Conservation (phyloP, 2,888 invertebrate species). For the Microdon myrmicae region DNA sequence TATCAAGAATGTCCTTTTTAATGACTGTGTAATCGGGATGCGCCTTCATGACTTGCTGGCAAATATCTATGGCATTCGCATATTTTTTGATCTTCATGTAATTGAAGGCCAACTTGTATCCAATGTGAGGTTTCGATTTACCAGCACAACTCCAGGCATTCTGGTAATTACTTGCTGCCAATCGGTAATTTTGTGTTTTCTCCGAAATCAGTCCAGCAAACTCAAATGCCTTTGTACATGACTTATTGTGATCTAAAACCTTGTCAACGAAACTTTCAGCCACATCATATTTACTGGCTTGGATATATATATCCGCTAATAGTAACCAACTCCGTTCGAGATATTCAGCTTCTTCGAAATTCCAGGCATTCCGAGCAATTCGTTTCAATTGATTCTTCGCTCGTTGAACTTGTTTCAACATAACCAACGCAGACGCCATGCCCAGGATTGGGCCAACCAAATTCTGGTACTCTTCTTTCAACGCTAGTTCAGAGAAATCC, state of each 20-base stretch:
- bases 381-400: slow-evolving; percentile 94
- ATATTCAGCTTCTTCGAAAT: slow-evolving; percentile 95
- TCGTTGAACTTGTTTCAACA: slow-evolving; percentile 88
- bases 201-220: slow-evolving; percentile 84
- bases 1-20: slow-evolving; percentile 92
- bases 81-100: slow-evolving; percentile 88
- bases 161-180: slow-evolving; percentile 84
- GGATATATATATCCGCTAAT: slow-evolving; percentile 89
- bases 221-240: slow-evolving; percentile 91
- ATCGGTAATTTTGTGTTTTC: slow-evolving; percentile 89
- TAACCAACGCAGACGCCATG: slow-evolving; percentile 79
- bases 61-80: slow-evolving; percentile 92
- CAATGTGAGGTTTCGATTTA: slow-evolving; percentile 83
- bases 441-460: slow-evolving; percentile 89
- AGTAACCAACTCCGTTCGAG: slow-evolving; percentile 95
- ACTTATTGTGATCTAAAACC: slow-evolving; percentile 84
- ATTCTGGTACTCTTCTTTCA: slow-evolving; percentile 78
- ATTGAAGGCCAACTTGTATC: slow-evolving; percentile 92
- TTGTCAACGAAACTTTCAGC: slow-evolving; percentile 84
- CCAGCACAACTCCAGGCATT: slow-evolving; percentile 86
- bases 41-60: slow-evolving; percentile 81
- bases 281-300: slow-evolving; percentile 84
- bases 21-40: slow-evolving; percentile 92
- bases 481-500: slow-evolving; percentile 77
- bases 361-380: slow-evolving; percentile 87